Percentiles rank a stretch among this genome's conserved stretches.
Evolutionary conservation across 2,888 invertebrate genomes (phyloP).

Genomic region (Allygus modestus): DNA sequence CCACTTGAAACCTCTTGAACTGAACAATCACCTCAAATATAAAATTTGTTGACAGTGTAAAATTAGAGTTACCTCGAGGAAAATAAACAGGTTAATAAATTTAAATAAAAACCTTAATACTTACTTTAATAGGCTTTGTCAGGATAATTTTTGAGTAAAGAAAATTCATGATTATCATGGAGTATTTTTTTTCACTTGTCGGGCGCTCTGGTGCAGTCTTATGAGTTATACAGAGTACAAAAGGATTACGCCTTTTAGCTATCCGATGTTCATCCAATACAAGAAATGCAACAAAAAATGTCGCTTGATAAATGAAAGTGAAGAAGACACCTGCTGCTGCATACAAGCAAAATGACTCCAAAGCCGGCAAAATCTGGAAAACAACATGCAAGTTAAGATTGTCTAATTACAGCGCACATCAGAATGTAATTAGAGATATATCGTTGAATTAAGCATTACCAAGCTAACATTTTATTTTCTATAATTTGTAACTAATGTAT

Average conservation of each 20-base stretch:
- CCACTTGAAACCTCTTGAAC: too few relatives aligned
- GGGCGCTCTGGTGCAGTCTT: not conserved
- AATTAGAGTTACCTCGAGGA: too few relatives aligned
- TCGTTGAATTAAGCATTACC: too few relatives aligned
- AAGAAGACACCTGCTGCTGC: constrained; percentile 87
- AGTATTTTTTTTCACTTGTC: not conserved
- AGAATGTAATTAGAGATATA: too few relatives aligned
- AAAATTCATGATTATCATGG: constrained; percentile 22
- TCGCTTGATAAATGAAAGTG: constrained; percentile 86
- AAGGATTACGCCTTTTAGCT: constrained; percentile 80
- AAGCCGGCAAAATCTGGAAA: constrained; percentile 84
- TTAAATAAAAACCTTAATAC: too few relatives aligned
- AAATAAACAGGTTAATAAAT: too few relatives aligned
- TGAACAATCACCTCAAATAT: too few relatives aligned
- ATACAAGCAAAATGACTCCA: constrained; percentile 90
- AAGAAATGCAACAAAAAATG: constrained; percentile 89
- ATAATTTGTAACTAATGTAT: too few relatives aligned
- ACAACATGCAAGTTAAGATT: too few relatives aligned
- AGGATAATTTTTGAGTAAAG: constrained; percentile 79
- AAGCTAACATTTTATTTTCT: too few relatives aligned
- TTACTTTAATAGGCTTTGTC: constrained; percentile 82
- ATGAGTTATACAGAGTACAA: constrained; percentile 83
- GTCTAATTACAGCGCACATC: not conserved
- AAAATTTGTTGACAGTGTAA: too few relatives aligned
- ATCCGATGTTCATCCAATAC: constrained; percentile 84